These are phyloP conservation scores for Acronicta psi DNA, from an alignment of 2,888 invertebrate species.

Conservation along the genomic window DNA sequence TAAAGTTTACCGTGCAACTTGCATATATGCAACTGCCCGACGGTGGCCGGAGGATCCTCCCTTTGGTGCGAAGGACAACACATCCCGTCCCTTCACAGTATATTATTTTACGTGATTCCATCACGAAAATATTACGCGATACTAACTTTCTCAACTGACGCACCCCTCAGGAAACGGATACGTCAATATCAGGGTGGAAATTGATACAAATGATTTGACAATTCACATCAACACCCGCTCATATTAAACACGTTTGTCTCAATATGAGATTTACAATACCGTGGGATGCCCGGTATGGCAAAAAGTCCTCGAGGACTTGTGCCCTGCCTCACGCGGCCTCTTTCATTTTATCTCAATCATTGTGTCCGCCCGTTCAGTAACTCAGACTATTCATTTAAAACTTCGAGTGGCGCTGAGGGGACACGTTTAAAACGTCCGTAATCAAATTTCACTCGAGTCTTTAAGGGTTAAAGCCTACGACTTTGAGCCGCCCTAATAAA, in stretches of 20 bases:
- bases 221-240: conserved; percentile 57
- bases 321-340: conserved; percentile 9
- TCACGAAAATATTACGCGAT: conserved; percentile 22
- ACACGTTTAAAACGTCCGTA: conserved; percentile 85
- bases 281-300: conserved; percentile 21
- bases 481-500: conserved; percentile 88
- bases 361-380: conserved; percentile 58
- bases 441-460: conserved; percentile 88
- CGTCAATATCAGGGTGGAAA: conserved; percentile 62
- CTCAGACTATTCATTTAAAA: conserved; percentile 81
- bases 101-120: conserved; percentile 1
- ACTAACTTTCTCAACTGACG: conserved; percentile 48
- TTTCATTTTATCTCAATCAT: conserved; percentile 48
- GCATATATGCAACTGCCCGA: too few relatives aligned
- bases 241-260: conserved; percentile 61
- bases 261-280: conserved; percentile 45
- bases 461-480: conserved; percentile 87
- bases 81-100: too few relatives aligned
- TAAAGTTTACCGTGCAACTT: too few relatives aligned
- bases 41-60: too few relatives aligned
- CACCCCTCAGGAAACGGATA: conserved; percentile 63
- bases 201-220: conserved; percentile 77
- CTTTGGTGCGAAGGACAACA: too few relatives aligned
- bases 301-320: conserved; percentile 35
- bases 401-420: conserved; percentile 75